Evolutionary conservation across 2,888 invertebrate genomes (phyloP), one percentile per base, ranked within the genome.

Genomic region (Strigamia transsilvanica): DNA sequence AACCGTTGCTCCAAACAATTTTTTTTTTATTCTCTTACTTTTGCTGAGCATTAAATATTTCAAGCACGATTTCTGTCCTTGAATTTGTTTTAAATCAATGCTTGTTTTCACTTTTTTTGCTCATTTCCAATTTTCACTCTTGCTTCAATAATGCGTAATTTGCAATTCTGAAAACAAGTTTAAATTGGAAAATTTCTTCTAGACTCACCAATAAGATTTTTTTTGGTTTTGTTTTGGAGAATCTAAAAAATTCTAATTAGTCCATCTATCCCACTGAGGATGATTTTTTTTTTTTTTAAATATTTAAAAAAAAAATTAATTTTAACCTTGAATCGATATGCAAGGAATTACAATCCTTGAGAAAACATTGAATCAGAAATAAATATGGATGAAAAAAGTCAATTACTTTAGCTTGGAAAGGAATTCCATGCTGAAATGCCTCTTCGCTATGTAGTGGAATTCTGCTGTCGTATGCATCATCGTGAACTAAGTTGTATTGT

Each of bases 391-490:
- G 13, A 32, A 23, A 66, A 13, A 73, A 32, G 4, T 5, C 15
- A 73, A 34, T 90, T 90, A 98, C 98, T 95, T 98, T 98, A 85
- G 97, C 98, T 90, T 96, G 95, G 90, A 98, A 99, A 86, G 94
- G 93, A 88, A 99, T 98, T 86, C 99, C 99, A 88, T 96, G 95
- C 86, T 96, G 94, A 90, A 98, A 99, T 84, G 98, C 98, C 89
- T 98, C 97, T 85, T 99, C 99, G 83, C 97, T 94, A 89, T 98
- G 97, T 85, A 98, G 90, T n/a, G 98, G 98, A 87, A 98, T 96
- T 87, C 97, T 92, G 84, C 95, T 94, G 89, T 99, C 98, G 89
- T 94, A 96, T 87, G 98, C 97, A 89, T 98, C 98, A 89, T 96
- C 95, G 86, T 95, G 94, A 87, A 99, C 98, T 89, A 97, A 91